Evolutionary conservation across 2,113 vertebrate species (phyloP).

Genomic region (Neodon shergylaensis): DNA sequence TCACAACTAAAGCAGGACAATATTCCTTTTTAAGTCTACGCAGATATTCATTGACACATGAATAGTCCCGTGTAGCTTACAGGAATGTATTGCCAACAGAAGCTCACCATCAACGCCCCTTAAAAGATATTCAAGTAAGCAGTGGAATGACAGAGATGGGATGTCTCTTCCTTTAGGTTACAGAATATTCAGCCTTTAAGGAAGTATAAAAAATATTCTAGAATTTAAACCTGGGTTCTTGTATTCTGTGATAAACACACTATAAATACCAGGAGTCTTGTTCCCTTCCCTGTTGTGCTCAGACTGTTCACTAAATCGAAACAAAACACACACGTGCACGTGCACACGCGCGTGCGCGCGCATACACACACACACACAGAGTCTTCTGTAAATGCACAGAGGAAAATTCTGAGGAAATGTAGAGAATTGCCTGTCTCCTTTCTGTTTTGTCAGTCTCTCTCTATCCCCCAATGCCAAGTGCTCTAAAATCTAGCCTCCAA

Average conservation of each 20-base stretch:
- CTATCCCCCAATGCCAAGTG: slow-evolving; percentile 20
- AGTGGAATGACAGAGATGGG: neutral
- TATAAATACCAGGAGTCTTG: neutral
- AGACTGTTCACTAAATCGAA: neutral
- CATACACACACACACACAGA: neutral
- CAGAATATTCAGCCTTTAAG: neutral
- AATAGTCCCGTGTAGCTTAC: slow-evolving; percentile 3
- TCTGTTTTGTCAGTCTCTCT: neutral
- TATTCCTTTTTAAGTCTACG: neutral
- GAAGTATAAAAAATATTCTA: slow-evolving; percentile 7
- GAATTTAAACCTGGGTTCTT: slow-evolving; percentile 36
- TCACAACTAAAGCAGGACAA: slow-evolving; percentile 35
- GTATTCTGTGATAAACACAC: neutral
- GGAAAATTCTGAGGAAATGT: neutral
- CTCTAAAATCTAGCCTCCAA: slow-evolving; percentile 71
- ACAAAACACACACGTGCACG: neutral
- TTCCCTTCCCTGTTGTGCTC: neutral
- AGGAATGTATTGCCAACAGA: neutral
- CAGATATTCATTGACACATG: neutral
- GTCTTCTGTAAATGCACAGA: neutral
- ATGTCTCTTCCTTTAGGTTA: neutral
- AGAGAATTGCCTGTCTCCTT: slow-evolving; percentile 40
- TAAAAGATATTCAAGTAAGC: slow-evolving; percentile 1
- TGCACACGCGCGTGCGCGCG: neutral
- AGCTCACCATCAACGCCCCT: neutral